Conservation (phyloP, 35 echinoderm and acorn worm genomes). For the Stichopus chloronotus region DNA sequence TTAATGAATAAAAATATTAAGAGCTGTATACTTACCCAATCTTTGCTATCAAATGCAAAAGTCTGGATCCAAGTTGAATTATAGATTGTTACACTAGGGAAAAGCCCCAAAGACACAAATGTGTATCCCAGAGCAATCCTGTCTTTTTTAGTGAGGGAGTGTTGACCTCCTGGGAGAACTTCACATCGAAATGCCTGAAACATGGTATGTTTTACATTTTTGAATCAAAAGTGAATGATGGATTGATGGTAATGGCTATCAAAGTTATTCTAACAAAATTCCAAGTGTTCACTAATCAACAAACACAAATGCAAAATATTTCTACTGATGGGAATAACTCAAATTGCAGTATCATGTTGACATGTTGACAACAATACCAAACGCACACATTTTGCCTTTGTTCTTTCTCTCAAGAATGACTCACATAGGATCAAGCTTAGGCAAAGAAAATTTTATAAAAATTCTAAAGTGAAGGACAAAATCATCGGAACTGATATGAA, state of each 20-base stretch:
- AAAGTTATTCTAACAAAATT: not conserved
- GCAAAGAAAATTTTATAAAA: not conserved
- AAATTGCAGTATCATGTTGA: not conserved
- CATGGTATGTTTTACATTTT: no score
- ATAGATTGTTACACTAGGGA: constrained; percentile 46
- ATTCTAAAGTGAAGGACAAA: not conserved
- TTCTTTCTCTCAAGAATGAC: no score
- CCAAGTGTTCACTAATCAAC: not conserved
- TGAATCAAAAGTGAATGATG: no score
- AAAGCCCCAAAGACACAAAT: constrained; percentile 40
- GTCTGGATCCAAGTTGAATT: constrained; percentile 57
- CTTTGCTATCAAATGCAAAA: not conserved
- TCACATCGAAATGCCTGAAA: constrained; percentile 43
- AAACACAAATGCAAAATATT: not conserved
- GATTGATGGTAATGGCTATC: not conserved
- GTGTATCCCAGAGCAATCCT: constrained; percentile 36
- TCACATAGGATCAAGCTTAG: no score
- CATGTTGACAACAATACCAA: not conserved
- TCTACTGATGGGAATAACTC: not conserved
- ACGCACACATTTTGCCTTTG: no score
- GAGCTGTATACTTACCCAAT: constrained; percentile 29
- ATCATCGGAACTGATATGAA: not conserved
- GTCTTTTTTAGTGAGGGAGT: not conserved
- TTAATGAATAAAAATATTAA: not conserved
- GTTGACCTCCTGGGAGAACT: not conserved